These are phyloP conservation scores for Brachypteracias leptosomus DNA, from an alignment of 2,113 vertebrate genomes.

Conservation along the genomic window DNA sequence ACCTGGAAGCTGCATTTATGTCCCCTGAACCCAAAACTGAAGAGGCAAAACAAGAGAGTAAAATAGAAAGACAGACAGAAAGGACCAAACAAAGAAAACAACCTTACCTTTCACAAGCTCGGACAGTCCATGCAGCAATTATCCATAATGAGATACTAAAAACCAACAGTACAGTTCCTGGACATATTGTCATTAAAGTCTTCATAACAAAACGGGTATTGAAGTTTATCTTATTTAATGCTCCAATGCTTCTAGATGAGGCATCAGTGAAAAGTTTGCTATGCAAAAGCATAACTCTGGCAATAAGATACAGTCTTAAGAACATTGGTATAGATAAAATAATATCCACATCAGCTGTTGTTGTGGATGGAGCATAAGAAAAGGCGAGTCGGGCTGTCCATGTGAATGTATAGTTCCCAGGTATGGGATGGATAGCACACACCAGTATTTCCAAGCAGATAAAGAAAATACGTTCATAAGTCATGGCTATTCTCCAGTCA, in stretches of 20 bases:
- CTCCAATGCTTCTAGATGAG: slow-evolving; percentile 97
- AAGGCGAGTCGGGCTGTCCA: slow-evolving; percentile 98
- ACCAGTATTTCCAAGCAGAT: slow-evolving; percentile 98
- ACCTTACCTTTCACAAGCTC: slow-evolving; percentile 98
- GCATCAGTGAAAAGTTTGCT: slow-evolving; percentile 99
- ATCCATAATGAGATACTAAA: slow-evolving; percentile 99
- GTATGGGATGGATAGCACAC: slow-evolving; percentile 98
- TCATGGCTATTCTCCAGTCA: slow-evolving; percentile 99
- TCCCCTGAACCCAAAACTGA: neutral
- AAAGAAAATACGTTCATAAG: slow-evolving; percentile 98
- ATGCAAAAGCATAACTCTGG: slow-evolving; percentile 99
- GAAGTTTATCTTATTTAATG: slow-evolving; percentile 99
- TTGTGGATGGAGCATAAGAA: slow-evolving; percentile 92
- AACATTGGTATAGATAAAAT: slow-evolving; percentile 99
- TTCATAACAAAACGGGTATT: slow-evolving; percentile 99
- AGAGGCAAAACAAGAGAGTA: neutral
- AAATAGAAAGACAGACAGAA: neutral
- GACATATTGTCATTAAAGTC: slow-evolving; percentile 99
- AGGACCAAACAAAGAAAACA: slow-evolving; percentile 28
- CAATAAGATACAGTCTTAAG: slow-evolving; percentile 98
- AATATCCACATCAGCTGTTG: slow-evolving; percentile 98
- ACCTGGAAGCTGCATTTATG: neutral
- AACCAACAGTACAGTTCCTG: slow-evolving; percentile 97
- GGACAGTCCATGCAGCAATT: slow-evolving; percentile 99
- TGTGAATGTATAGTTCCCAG: slow-evolving; percentile 97